Evolutionary conservation across 1,140 invertebrate species (phyloP).

Genomic region (Cardiocondyla obscurior): DNA sequence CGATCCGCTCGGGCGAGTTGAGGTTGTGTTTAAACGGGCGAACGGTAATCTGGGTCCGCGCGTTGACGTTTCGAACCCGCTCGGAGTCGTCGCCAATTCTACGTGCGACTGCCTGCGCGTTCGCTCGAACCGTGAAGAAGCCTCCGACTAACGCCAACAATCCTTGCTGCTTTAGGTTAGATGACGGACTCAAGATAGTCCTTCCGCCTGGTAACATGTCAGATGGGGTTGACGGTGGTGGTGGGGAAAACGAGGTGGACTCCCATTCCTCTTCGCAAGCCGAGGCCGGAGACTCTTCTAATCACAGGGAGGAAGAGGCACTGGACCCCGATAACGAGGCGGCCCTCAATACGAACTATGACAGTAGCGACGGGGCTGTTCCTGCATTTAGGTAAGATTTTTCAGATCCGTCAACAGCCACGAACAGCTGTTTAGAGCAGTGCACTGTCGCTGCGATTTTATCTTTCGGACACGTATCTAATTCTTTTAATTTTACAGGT

Average conservation of each 20-base stretch:
- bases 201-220: conserved; percentile 80
- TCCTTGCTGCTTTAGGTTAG: conserved; percentile 69
- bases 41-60: neutral
- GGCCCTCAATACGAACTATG: conserved; percentile 86
- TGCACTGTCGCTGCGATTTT: too few species aligned
- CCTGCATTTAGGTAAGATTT: conserved; percentile 82
- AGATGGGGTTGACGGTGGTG: conserved; percentile 82
- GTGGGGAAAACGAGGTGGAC: conserved; percentile 84
- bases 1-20: too few species aligned
- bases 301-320: conserved; percentile 80
- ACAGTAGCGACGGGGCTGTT: conserved; percentile 85
- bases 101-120: neutral
- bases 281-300: conserved; percentile 79
- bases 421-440: too few species aligned
- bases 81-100: neutral
- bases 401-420: neutral
- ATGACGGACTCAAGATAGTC: conserved; percentile 77
- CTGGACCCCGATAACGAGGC: conserved; percentile 82
- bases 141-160: neutral
- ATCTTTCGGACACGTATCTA: neutral
- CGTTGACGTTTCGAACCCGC: neutral
- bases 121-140: neutral
- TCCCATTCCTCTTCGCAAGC: conserved; percentile 81
- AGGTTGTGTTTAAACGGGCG: too few species aligned
- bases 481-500: conserved; percentile 76